Evolutionary conservation across 2,888 invertebrate genomes (phyloP).

Genomic region (Helleia helle): DNA sequence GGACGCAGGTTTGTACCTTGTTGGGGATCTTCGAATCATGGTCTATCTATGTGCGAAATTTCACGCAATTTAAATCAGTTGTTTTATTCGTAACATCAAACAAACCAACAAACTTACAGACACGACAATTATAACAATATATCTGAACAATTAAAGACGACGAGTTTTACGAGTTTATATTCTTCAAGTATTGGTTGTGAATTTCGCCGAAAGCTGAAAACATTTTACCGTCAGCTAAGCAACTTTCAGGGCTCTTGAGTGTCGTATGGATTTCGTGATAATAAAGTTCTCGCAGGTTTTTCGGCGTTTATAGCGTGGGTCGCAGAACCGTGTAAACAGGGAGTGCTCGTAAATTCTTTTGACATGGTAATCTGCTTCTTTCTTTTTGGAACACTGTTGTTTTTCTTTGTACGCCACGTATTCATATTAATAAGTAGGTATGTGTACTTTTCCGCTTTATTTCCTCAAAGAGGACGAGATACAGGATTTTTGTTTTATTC

Average conservation of each 20-base stretch:
- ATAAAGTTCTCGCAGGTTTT: slow-evolving; percentile 37
- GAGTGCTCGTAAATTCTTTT: slow-evolving; percentile 46
- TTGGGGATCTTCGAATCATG: no score
- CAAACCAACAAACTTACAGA: no score
- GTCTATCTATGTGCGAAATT: no score
- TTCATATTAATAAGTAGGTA: slow-evolving; percentile 3
- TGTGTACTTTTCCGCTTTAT: slow-evolving; percentile 9
- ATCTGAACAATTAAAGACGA: not conserved
- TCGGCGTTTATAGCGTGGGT: slow-evolving; percentile 37
- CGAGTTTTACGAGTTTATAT: not conserved
- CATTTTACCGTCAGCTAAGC: slow-evolving; percentile 15
- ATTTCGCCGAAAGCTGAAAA: slow-evolving; percentile 10
- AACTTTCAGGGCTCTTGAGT: slow-evolving; percentile 26
- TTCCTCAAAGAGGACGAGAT: slow-evolving; percentile 1
- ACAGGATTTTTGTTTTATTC: no score
- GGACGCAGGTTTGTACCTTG: no score
- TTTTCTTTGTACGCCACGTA: slow-evolving; percentile 14
- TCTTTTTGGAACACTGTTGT: slow-evolving; percentile 27
- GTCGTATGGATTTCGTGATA: slow-evolving; percentile 32
- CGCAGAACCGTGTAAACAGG: slow-evolving; percentile 45
- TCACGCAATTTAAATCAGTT: no score
- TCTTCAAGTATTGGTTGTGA: slow-evolving; percentile 6
- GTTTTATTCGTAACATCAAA: no score
- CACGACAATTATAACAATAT: no score
- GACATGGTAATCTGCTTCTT: slow-evolving; percentile 50